A percentile compares a stretch with the other conserved stretches of the same genome.
phyloP scores from a whole-genome alignment of 2,888 invertebrate genomes.

The Sarcophaga variegata region DNA sequence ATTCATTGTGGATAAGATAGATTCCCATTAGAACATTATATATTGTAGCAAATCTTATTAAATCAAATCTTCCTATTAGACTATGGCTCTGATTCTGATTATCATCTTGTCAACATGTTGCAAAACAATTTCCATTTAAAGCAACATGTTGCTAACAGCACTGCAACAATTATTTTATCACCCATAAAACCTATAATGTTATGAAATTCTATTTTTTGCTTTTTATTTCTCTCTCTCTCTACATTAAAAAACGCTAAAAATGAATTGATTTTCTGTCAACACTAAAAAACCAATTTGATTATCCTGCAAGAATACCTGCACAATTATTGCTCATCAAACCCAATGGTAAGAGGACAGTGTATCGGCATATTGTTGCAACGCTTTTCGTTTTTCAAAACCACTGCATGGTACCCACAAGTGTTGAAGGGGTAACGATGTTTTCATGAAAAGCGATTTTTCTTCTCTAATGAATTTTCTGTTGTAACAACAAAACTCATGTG shows the following conservation, averaged over 20 bases:
- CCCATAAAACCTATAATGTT: not conserved
- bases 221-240: too few relatives aligned
- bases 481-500: not conserved
- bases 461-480: not conserved
- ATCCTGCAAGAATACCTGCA: not conserved
- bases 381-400: constrained; percentile 8
- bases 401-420: constrained; percentile 31
- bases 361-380: not conserved
- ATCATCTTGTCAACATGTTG: not conserved
- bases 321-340: not conserved
- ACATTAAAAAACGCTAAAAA: not conserved
- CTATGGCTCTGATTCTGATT: not conserved
- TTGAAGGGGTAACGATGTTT: constrained; percentile 28
- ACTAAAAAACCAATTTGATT: constrained; percentile 45
- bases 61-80: not conserved
- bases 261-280: constrained; percentile 50
- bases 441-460: not conserved
- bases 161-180: not conserved
- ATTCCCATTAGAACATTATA: too few relatives aligned
- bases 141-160: not conserved
- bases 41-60: not conserved
- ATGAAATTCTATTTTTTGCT: not conserved
- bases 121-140: not conserved
- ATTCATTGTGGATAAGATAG: too few relatives aligned
- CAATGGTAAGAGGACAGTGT: too few relatives aligned